A percentile compares a stretch with the other conserved stretches of the same genome.
phyloP scores from a whole-genome alignment of 2,888 invertebrate genomes.

The Cataglyphis rosenhaueri region DNA sequence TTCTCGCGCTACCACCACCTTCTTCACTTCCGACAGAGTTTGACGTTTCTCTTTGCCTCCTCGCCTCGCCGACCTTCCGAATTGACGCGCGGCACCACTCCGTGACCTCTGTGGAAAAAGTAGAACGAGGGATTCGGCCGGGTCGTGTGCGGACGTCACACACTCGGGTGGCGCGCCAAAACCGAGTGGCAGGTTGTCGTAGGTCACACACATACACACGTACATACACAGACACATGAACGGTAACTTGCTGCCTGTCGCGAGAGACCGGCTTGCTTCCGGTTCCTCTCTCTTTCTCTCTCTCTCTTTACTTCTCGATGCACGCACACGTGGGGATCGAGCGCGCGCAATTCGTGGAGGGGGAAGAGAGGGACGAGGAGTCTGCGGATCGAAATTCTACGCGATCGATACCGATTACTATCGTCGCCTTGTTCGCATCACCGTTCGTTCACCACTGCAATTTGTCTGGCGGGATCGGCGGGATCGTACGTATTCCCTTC shows the following conservation, averaged over 20 bases:
- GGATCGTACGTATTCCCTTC: background rate
- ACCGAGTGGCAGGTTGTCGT: conserved; percentile 69
- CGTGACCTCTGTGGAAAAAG: conserved; percentile 51
- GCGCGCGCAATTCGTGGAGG: conserved; percentile 8
- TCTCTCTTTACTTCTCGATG: conserved; percentile 13
- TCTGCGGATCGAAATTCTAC: conserved; percentile 30
- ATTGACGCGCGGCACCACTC: conserved; percentile 36
- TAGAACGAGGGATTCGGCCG: conserved; percentile 50
- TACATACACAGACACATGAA: background rate
- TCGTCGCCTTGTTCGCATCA: conserved; percentile 4
- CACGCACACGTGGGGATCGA: conserved; percentile 38
- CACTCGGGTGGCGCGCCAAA: conserved; percentile 42
- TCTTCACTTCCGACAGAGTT: background rate
- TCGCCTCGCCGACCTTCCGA: conserved; percentile 44
- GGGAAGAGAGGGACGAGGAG: background rate
- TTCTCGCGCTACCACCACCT: background rate
- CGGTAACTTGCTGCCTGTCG: conserved; percentile 27
- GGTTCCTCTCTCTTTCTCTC: conserved; percentile 49
- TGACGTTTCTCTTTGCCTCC: conserved; percentile 2
- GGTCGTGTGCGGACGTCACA: conserved; percentile 51
- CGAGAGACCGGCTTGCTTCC: conserved; percentile 68
- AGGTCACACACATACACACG: conserved; percentile 57
- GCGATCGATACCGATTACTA: conserved; percentile 18
- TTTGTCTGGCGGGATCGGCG: background rate
- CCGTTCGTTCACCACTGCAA: conserved; percentile 3